Conservation (phyloP, 2,888 invertebrate species). For the Drosophila mercatorum region DNA sequence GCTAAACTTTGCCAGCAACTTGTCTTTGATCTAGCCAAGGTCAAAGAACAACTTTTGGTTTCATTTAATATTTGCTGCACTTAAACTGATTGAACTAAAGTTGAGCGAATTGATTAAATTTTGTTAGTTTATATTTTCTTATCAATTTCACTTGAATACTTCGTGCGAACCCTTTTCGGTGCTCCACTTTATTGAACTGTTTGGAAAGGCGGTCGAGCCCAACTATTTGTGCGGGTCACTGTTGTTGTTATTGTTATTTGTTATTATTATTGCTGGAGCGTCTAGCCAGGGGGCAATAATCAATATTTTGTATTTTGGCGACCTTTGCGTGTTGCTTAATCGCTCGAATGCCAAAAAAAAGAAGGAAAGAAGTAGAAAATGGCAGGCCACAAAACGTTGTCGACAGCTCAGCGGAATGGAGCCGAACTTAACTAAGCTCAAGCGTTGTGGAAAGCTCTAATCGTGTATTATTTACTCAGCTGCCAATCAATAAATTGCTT, state of each 20-base stretch:
- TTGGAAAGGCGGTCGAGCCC: not conserved
- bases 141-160: slow-evolving; percentile 24
- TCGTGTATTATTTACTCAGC: slow-evolving; percentile 45
- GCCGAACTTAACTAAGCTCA: slow-evolving; percentile 27
- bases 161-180: slow-evolving; percentile 24
- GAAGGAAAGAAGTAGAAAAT: not conserved
- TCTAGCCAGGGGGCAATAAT: slow-evolving; percentile 67
- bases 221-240: slow-evolving; percentile 10
- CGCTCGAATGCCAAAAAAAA: slow-evolving; percentile 43
- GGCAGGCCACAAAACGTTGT: slow-evolving; percentile 22
- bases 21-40: not conserved
- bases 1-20: no score
- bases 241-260: slow-evolving; percentile 39
- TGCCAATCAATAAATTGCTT: slow-evolving; percentile 64
- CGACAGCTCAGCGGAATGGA: slow-evolving; percentile 31
- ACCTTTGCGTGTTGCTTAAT: slow-evolving; percentile 71
- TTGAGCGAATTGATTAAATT: slow-evolving; percentile 20
- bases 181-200: slow-evolving; percentile 33
- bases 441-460: slow-evolving; percentile 31
- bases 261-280: slow-evolving; percentile 37
- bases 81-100: slow-evolving; percentile 42
- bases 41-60: not conserved
- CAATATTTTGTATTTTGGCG: slow-evolving; percentile 64
- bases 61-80: not conserved
- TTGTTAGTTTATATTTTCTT: slow-evolving; percentile 15